Percentiles rank a stretch among this genome's conserved stretches.
Conservation (phyloP, 2,113 vertebrate species). For the Ammospiza nelsoni region DNA sequence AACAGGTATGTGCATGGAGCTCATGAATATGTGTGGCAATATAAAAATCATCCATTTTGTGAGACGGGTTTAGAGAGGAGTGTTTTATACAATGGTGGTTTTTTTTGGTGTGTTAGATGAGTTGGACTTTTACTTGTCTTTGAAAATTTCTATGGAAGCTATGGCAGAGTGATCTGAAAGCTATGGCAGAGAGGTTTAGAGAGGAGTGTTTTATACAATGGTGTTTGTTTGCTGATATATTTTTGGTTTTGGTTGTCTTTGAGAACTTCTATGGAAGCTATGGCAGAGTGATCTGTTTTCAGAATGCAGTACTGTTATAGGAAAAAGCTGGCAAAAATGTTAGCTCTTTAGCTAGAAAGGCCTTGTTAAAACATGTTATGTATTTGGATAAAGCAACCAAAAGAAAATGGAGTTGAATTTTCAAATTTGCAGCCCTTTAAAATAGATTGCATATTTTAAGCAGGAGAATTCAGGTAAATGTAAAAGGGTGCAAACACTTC, state of each 20-base stretch:
- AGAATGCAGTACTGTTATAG: not conserved
- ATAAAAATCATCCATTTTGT: rapidly evolving
- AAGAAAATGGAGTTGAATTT: not conserved
- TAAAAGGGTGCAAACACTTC: not conserved
- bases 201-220: not conserved
- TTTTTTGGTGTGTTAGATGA: too few relatives aligned
- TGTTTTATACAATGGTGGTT: not conserved
- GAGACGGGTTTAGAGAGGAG: not conserved
- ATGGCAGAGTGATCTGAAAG: too few relatives aligned
- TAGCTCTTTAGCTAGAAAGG: not conserved
- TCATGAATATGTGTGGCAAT: not conserved
- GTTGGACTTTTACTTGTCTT: too few relatives aligned
- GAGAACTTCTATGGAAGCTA: not conserved
- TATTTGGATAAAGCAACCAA: not conserved
- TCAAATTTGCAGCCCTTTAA: not conserved
- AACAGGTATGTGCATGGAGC: not conserved
- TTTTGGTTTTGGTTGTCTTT: not conserved
- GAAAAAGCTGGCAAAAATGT: not conserved
- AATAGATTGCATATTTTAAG: not conserved
- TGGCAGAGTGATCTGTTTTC: not conserved
- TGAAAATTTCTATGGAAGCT: too few relatives aligned
- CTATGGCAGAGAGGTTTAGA: not conserved
- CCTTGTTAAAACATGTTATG: not conserved
- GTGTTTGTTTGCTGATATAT: not conserved
- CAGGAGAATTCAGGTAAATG: not conserved